Base-by-base conservation (phyloP, 2,113 vertebrate genomes). In the Neolamprologus devosi region DNA sequence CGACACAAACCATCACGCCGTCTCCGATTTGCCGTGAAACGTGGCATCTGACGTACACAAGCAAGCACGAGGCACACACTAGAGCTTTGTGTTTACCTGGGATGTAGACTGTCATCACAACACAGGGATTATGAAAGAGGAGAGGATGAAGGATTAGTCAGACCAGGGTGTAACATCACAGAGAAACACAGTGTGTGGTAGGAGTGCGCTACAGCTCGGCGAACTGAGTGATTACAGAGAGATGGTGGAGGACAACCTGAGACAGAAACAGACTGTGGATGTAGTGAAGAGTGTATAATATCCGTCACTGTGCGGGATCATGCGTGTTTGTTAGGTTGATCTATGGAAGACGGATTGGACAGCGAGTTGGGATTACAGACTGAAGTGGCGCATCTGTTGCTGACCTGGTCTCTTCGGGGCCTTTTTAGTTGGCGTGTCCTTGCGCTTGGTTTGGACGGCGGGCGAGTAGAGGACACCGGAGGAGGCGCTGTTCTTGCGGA, bases 401-500 rank as follows among this genome's bases (percentile, higher is more conserved):
- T 90, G 94, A 99, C 99, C 99, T 95, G 99, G 98, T 89, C 99
- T 96, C 95, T 98, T 99, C 65, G 97, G 88, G 0, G 97, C 97
- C 87, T 99, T 99, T 93, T 99, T 99, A 89, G 98, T 99, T 75
- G 99, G 99, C 1, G 99, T 99, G 92, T 99, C 98, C 88, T 99
- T 99, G 95, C 98, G 97, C 90, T 99, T 99, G 95, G 97, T 98
- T 92, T 98, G 98, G 65, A 99, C 96, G 1, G 98, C 98, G 3
- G 99, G 99, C 7, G 99, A 99, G 93, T 99, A 99, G 0, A 98
- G 97, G 45, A 98, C 94, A 7, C 97, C 98, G 0, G 97, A 97
- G 85, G 97, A 97, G 16, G 97, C 97, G 37, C 97, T 99, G 96
- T 95, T 99, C 96, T 99, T 99, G 14, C 98, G 97, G 94, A 99